Evolutionary conservation across 2,113 vertebrate genomes (phyloP).

Genomic region (Chrysemys picta): DNA sequence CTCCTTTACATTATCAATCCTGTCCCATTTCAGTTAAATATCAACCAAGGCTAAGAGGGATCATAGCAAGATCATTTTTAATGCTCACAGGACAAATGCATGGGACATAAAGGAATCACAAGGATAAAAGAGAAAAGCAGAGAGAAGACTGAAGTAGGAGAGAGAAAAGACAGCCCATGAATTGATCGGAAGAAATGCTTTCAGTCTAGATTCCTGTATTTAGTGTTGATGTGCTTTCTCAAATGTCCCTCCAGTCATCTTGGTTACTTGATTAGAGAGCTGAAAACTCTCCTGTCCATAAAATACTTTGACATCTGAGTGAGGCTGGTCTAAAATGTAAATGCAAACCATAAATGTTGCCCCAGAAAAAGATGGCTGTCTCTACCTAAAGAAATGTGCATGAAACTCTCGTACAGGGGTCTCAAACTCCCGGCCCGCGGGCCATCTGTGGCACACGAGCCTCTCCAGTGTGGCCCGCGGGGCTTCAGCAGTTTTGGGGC

Average conservation of each 20-base stretch:
- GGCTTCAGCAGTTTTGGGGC: no score
- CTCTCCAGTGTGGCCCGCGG: no score
- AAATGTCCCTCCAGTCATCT: not conserved
- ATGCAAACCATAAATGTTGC: not conserved
- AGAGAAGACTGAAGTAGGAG: not conserved
- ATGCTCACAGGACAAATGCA: not conserved
- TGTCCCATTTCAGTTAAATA: not conserved
- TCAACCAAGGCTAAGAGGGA: not conserved
- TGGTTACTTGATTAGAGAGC: not conserved
- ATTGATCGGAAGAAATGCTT: not conserved
- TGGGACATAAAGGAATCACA: not conserved
- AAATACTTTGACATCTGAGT: not conserved
- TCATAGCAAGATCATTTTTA: not conserved
- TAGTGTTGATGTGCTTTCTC: not conserved
- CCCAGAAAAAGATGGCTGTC: not conserved
- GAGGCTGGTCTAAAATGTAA: not conserved
- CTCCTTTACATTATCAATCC: not conserved
- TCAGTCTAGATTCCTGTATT: not conserved
- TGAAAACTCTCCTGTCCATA: not conserved
- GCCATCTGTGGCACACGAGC: no score
- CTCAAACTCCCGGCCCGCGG: no score
- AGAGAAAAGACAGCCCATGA: not conserved
- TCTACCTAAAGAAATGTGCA: not conserved
- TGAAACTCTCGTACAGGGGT: not conserved
- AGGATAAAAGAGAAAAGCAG: not conserved